Base-by-base conservation (phyloP, 53 echinoderm and acorn worm genomes). In the Temnopleurus reevesii region DNA sequence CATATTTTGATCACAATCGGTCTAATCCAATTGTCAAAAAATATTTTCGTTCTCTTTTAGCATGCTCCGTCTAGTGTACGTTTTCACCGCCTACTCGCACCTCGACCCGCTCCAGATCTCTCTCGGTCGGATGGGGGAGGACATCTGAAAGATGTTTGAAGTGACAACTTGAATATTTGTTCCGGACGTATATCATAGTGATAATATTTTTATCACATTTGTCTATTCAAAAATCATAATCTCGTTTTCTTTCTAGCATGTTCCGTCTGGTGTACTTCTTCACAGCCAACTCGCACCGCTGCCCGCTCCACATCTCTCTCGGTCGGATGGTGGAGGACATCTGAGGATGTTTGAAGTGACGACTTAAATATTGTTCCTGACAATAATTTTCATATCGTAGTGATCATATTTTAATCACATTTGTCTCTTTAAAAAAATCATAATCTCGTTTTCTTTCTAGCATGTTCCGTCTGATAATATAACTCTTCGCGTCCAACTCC, bases 321-420 rank as follows among this genome's bases (percentile, higher is more conserved):
- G 99, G 99, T 0, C 91, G 99, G 15, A 99, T 99, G 99, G 99
- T 99, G 25, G 99, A 99, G 55, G 96, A 99, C 66, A 96, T 99
- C 89, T n/a, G n/a, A n/a, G n/a, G n/a, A n/a, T n/a, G n/a, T n/a
- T n/a, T n/a, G n/a, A n/a, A n/a, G n/a, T n/a, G n/a, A n/a, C n/a
- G n/a, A n/a, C n/a, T n/a, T n/a, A n/a, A n/a, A n/a, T n/a, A n/a
- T n/a, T n/a, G n/a, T n/a, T n/a, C n/a, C n/a, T n/a, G n/a, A n/a
- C n/a, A n/a, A n/a, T n/a, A n/a, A n/a, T n/a, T n/a, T n/a, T n/a
- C n/a, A n/a, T n/a, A n/a, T n/a, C n/a, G n/a, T n/a, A n/a, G n/a
- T n/a, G n/a, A n/a, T n/a, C n/a, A n/a, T n/a, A n/a, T n/a, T n/a
- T n/a, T n/a, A n/a, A n/a, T n/a, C n/a, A n/a, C n/a, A n/a, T n/a